Base-by-base conservation (phyloP, 1,140 invertebrate species). In the Paraescarpia echinospica region DNA sequence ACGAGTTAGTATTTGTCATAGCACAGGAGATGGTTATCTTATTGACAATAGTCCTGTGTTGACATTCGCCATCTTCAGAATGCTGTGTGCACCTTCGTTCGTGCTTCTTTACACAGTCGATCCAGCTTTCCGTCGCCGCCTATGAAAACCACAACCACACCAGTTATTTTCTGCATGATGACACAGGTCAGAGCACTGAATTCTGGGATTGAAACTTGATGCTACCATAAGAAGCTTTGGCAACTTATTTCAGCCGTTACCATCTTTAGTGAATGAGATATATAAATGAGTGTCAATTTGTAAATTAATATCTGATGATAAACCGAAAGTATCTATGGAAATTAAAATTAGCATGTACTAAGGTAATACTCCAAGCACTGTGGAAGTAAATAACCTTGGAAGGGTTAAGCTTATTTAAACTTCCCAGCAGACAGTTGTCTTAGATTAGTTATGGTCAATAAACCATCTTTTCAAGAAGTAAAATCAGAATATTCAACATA, bases 51-150 rank as follows among this genome's bases (percentile, higher is more conserved):
- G 2, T 90, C 4, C 18, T 33, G 14, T 90, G 33, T 18, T 4
- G 22, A 27, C 33, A 22, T 2, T 2, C n/a, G 90, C 35, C 35
- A 34, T 91, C 48, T 22, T 91, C 41, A 91, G 48, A 48, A 91
- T 59, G 91, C 91, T n/a, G 18, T 14, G 18, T 35, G 34, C 33
- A 91, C 91, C n/a, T 59, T 91, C n/a, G 22, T 18, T 33, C 34
- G 27, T 27, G 91, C 91, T 35, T 91, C 41, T 91, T 9, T n/a
- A 33, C 91, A 91, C 41, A 91, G 48, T 35, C 6, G 34, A 91
- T 91, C 91, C 41, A 91, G 35, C 18, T 48, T 91, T 35, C 91
- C 91, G 6, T 91, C 91, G 1, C 91, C 91, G 22, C 91, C 91
- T 91, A 33, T 2, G 34, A 91, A 18, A 90, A 90, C 18, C 27